Base-by-base conservation (phyloP, 2,797 vertebrate genomes). In the Molossus alvarezi region DNA sequence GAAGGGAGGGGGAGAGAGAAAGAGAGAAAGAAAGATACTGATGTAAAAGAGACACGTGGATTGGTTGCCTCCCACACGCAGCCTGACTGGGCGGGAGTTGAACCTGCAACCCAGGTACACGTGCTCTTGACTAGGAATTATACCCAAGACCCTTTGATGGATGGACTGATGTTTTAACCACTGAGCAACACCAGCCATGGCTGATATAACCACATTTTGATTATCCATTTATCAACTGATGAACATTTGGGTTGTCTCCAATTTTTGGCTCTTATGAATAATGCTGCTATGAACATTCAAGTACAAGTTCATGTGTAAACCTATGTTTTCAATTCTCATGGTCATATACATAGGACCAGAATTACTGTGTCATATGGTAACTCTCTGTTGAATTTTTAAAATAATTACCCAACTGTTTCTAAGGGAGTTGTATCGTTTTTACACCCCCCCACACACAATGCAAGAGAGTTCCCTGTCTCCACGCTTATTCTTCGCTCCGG, bases 261-360 rank as follows among this genome's bases (percentile, higher is more conserved):
- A 17, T n/a, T 81, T 86, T 71, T 62, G 58, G 9, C 48, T 86
- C 8, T 60, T 86, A 86, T 57, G 21, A 72, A 80, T 51, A 51
- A 65, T 71, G 53, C 15, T 88, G 53, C 23, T 82, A 48, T 94
- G 60, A 91, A 85, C 8, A 90, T 80, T 83, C 57, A 87, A 18
- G 29, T 55, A 5, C 17, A 85, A 81, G 48, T 64, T 92, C 92
- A 93, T 96, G 27, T 65, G 20, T 45, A 9, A 96, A 48, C 2
- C 33, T 41, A 41, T 71, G 45, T 85, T 81, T 95, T 94, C 4
- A 57, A 4, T 80, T 90, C 33, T 94, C 53, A 84, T 71, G 14
- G 25, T 15, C 64, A 33, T 85, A 53, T 75, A 83, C 27, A 18
- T 45, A 90, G 29, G 45, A 81, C 37, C 87, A 57, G 29, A 88